Evolutionary conservation across 2,888 invertebrate species (phyloP), one percentile per base, ranked within the genome.

Genomic region (Osedax fenrisi): DNA sequence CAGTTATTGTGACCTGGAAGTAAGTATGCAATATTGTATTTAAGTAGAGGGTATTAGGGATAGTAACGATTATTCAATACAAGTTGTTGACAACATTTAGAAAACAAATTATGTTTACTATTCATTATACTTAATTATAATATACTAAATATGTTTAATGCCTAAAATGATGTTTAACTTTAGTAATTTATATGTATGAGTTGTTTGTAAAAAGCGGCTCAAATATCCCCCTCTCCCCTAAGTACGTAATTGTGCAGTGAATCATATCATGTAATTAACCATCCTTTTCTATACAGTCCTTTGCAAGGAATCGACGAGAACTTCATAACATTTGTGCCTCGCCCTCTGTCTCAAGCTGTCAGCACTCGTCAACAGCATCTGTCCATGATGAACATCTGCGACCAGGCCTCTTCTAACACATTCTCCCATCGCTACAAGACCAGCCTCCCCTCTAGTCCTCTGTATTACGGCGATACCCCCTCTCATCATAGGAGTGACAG

Each of bases 261-360:
- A 82, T 88, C 73, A 86, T 88, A 76, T 86, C 86, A 2, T 88
- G 88, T 88, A 85, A 87, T 87, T 87, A 81, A 83, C 86, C 75
- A 13, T 13, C 23, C 25, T 71, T 71, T 64, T 66, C 61, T 67
- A 79, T 78, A 64, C 79, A 84, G 84, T 79, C 85, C 85, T 10
- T 77, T 85, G 64, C 83, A 85, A 75, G 84, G 84, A 17, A 81
- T 81, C 62, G 83, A 83, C 76, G 84, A 84, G 71, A 80, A 80
- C 25, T 78, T 80, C 41, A 77, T 79, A 17, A 80, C 79, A 73
- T 80, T 80, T 76, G 82, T 82, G 69, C 81, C 81, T 0, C 71
- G 73, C n/a, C 71, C 78, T 10, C 76, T 79, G 56, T 67, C 79
- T 3, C 78, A 76, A 79, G 79, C 56, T 78, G 80, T 5, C 80